A percentile compares a stretch with the other conserved stretches of the same genome.
phyloP scores from a whole-genome alignment of 2,888 invertebrate genomes.

The Fragum fragum region DNA sequence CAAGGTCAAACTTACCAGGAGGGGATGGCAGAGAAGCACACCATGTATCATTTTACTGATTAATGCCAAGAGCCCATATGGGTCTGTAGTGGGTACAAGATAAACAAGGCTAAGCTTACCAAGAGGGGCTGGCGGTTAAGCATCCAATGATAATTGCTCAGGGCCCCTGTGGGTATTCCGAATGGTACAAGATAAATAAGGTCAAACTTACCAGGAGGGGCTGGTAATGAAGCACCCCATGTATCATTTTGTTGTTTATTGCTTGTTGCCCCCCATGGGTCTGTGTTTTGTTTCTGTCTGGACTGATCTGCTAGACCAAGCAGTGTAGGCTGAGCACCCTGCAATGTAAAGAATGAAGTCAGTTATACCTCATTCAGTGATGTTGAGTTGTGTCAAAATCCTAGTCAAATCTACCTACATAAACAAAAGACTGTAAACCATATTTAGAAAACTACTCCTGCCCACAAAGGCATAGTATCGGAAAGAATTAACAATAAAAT shows the following conservation, averaged over 20 bases:
- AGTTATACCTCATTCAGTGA: no score
- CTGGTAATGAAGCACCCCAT: slow-evolving; percentile 78
- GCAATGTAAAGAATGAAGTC: background rate
- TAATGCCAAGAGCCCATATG: slow-evolving; percentile 70
- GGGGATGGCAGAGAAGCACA: slow-evolving; percentile 75
- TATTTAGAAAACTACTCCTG: no score
- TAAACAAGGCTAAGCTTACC: no score
- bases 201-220: slow-evolving; percentile 73
- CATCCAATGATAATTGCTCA: no score
- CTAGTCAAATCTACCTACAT: no score
- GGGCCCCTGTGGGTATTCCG: background rate
- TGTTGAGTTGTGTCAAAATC: no score
- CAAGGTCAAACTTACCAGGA: slow-evolving; percentile 51
- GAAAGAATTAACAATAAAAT: no score
- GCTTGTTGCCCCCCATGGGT: slow-evolving; percentile 73
- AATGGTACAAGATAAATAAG: background rate
- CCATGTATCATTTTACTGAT: slow-evolving; percentile 77
- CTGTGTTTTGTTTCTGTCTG: slow-evolving; percentile 52
- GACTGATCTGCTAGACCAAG: slow-evolving; percentile 60
- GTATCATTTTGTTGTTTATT: slow-evolving; percentile 73
- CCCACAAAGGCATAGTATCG: no score
- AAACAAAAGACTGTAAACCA: no score
- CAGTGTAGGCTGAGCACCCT: slow-evolving; percentile 45
- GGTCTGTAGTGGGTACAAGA: slow-evolving; percentile 57
- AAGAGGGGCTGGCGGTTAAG: no score